Evolutionary conservation across 2,113 vertebrate species (phyloP).

Genomic region (Apus apus): DNA sequence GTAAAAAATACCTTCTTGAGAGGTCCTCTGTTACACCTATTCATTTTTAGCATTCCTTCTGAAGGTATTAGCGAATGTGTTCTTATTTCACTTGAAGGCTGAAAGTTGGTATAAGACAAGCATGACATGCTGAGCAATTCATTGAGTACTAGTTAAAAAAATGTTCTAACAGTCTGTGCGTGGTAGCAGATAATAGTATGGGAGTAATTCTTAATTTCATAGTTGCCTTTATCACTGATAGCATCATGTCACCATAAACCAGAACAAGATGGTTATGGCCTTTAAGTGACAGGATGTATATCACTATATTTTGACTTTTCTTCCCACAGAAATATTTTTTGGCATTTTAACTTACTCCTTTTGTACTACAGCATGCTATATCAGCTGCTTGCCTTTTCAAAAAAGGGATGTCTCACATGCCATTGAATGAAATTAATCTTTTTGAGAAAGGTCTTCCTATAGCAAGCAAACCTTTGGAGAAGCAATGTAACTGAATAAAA

Average conservation of each 20-base stretch:
- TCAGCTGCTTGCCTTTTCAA: slow-evolving; percentile 42
- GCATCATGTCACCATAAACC: neutral
- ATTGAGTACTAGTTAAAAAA: neutral
- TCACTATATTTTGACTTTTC: slow-evolving; percentile 48
- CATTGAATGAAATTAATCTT: slow-evolving; percentile 7
- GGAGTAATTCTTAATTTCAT: slow-evolving; percentile 14
- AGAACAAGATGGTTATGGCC: slow-evolving; percentile 12
- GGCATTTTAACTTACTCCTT: slow-evolving; percentile 27
- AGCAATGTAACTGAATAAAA: slow-evolving; percentile 19
- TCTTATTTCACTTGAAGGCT: neutral
- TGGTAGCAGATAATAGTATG: neutral
- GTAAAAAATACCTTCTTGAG: neutral
- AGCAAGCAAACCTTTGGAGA: neutral
- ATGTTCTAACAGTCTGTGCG: neutral
- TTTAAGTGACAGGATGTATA: slow-evolving; percentile 30
- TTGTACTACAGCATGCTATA: slow-evolving; percentile 10
- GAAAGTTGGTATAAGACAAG: neutral
- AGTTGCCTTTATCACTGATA: neutral
- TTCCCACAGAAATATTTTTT: slow-evolving; percentile 28
- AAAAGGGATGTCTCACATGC: slow-evolving; percentile 17
- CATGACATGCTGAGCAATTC: neutral
- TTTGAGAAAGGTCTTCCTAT: slow-evolving; percentile 32
- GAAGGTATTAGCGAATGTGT: neutral
- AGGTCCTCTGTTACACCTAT: neutral
- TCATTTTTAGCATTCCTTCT: neutral